These are phyloP conservation scores for Invenusta paracnida DNA, from an alignment of 2,888 invertebrate genomes.

Conservation along the genomic window DNA sequence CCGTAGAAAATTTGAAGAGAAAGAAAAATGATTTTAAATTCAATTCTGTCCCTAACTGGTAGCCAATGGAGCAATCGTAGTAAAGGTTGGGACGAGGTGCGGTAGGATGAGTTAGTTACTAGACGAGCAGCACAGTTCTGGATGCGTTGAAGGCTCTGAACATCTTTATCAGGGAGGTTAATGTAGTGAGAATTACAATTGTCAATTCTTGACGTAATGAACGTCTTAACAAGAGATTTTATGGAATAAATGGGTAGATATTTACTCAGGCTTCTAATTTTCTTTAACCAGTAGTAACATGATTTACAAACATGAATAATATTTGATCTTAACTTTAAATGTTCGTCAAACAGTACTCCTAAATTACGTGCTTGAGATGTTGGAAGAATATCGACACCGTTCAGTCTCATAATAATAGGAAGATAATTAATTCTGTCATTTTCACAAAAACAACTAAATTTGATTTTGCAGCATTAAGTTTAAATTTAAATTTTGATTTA, in stretches of 20 bases:
- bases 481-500: too few relatives aligned
- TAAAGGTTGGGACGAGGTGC: not conserved
- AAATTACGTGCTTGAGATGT: too few relatives aligned
- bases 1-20: not conserved
- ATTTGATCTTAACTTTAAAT: not conserved
- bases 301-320: not conserved
- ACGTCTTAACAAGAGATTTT: not conserved
- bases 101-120: too few relatives aligned
- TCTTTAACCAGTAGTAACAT: not conserved
- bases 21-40: not conserved
- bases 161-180: too few relatives aligned
- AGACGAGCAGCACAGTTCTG: too few relatives aligned
- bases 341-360: not conserved
- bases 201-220: too few relatives aligned
- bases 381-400: too few relatives aligned
- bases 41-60: not conserved
- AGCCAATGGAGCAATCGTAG: not conserved
- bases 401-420: not conserved
- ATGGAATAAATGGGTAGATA: not conserved
- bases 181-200: too few relatives aligned
- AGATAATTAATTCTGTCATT: not conserved
- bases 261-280: not conserved
- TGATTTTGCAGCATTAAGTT: not conserved
- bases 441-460: not conserved
- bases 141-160: too few relatives aligned